phyloP scores from a whole-genome alignment of 2,797 vertebrate genomes.

The Meda fulgida region DNA sequence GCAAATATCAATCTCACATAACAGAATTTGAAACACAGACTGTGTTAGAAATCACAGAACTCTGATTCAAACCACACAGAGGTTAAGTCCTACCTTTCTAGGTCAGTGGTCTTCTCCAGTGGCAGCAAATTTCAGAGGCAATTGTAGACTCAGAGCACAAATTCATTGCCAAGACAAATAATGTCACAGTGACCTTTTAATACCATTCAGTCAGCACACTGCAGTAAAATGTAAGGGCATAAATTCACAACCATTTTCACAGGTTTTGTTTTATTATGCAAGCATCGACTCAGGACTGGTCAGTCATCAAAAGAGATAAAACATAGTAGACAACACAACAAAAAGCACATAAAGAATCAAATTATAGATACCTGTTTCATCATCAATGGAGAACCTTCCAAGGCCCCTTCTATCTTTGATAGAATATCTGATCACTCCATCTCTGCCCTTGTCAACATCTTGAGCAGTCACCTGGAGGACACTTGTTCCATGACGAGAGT shows the following conservation, averaged over 20 bases:
- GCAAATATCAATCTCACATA: not conserved
- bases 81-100: slow-evolving; percentile 52
- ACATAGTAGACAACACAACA: slow-evolving; percentile 1
- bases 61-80: slow-evolving; percentile 37
- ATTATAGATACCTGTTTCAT: slow-evolving; percentile 90
- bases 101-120: slow-evolving; percentile 45
- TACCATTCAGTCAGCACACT: slow-evolving; percentile 37
- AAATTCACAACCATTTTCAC: slow-evolving; percentile 31
- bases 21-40: slow-evolving; percentile 15
- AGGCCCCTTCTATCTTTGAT: slow-evolving; percentile 90
- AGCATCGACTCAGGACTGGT: slow-evolving; percentile 1
- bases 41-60: slow-evolving; percentile 23
- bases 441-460: slow-evolving; percentile 89
- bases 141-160: slow-evolving; percentile 44
- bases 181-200: slow-evolving; percentile 44
- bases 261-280: not conserved
- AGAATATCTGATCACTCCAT: slow-evolving; percentile 89
- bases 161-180: slow-evolving; percentile 45
- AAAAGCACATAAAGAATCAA: slow-evolving; percentile 15
- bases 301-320: not conserved
- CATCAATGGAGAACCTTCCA: slow-evolving; percentile 92
- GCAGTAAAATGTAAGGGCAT: slow-evolving; percentile 31
- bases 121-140: slow-evolving; percentile 20
- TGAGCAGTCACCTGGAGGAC: slow-evolving; percentile 87
- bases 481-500: slow-evolving; percentile 87